These are phyloP conservation scores for Lycorma delicatula DNA, from an alignment of 1,140 invertebrate genomes.

Conservation along the genomic window DNA sequence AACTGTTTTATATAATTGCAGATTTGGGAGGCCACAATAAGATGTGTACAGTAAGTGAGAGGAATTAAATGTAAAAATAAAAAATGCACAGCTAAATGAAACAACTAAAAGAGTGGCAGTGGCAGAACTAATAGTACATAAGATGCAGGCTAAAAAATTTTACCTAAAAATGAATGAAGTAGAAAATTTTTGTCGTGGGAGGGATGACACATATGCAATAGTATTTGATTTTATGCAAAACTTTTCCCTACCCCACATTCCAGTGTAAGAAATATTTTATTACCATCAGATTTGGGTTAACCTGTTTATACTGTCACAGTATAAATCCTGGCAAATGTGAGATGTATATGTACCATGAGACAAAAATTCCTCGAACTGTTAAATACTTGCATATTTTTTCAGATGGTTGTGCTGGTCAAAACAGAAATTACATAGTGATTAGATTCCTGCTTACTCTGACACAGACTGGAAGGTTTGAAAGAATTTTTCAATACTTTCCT, in stretches of 20 bases:
- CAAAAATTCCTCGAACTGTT: not conserved
- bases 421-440: not conserved
- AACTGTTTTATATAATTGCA: too few relatives aligned
- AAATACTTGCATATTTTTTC: conserved; percentile 1
- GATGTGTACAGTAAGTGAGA: too few relatives aligned
- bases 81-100: conserved; percentile 6
- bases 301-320: not conserved
- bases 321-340: not conserved
- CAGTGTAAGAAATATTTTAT: conserved; percentile 2
- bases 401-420: not conserved
- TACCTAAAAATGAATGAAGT: conserved; percentile 3
- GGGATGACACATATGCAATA: not conserved
- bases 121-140: conserved; percentile 1
- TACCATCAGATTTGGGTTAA: not conserved
- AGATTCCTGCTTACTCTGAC: not conserved
- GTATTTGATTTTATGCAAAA: conserved; percentile 7
- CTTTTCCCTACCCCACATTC: too few relatives aligned
- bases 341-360: not conserved
- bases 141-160: not conserved
- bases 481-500: conserved; percentile 7
- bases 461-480: conserved; percentile 1
- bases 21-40: too few relatives aligned
- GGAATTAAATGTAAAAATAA: not conserved
- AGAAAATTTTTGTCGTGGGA: not conserved
- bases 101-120: conserved; percentile 5